Evolutionary conservation across 2,888 invertebrate genomes (phyloP).

Genomic region (Ochropleura plecta): DNA sequence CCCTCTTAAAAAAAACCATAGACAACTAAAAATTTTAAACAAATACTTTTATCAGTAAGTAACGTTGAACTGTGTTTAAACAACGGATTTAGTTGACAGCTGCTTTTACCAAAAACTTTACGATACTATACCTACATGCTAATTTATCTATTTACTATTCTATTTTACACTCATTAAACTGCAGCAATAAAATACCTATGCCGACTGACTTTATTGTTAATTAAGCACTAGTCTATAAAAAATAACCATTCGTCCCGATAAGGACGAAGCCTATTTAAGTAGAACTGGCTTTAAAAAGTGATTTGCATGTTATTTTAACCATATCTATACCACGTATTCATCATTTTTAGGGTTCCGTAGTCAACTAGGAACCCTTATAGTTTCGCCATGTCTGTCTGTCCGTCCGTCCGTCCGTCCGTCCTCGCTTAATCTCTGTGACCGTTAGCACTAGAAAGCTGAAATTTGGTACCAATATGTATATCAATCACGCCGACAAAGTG

Average conservation of each 20-base stretch:
- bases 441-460: no score
- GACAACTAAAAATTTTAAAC: no score
- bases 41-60: background rate
- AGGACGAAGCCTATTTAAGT: constrained; percentile 21
- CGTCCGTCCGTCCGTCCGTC: no score
- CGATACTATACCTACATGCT: background rate
- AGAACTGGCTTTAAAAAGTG: constrained; percentile 20
- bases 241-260: constrained; percentile 33
- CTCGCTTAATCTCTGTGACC: no score
- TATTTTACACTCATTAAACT: background rate
- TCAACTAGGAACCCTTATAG: no score
- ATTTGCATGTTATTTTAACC: constrained; percentile 18
- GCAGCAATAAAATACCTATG: constrained; percentile 4
- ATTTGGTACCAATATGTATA: no score
- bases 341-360: no score
- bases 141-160: background rate
- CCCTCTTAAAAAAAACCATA: no score
- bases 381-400: no score
- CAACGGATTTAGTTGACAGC: background rate
- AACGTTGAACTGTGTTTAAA: background rate
- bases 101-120: background rate
- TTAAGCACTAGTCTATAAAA: constrained; percentile 30
- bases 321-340: background rate
- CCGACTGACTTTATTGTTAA: constrained; percentile 5
- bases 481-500: no score